These are phyloP conservation scores for Harlomillsia oculata DNA, from an alignment of 1,140 invertebrate genomes.

Conservation along the genomic window DNA sequence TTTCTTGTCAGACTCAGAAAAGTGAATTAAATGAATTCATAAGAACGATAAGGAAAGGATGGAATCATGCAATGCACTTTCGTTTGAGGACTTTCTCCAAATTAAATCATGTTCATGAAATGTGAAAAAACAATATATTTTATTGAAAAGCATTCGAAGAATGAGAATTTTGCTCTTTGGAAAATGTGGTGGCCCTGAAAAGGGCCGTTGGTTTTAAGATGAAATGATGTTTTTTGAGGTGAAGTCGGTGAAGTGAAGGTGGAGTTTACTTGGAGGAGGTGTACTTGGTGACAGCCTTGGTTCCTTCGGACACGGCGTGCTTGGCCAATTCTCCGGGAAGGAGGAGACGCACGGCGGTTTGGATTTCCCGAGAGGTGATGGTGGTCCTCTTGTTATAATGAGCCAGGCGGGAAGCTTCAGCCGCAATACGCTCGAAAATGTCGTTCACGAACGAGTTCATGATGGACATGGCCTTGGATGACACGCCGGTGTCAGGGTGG, in stretches of 20 bases:
- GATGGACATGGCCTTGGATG: constrained; percentile 51
- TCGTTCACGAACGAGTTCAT: constrained; percentile 59
- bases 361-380: constrained; percentile 43
- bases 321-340: constrained; percentile 54
- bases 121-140: too few relatives aligned
- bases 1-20: too few relatives aligned
- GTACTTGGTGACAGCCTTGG: constrained; percentile 52
- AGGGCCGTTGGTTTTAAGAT: constrained; percentile 38
- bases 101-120: too few relatives aligned
- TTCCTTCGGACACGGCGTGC: constrained; percentile 51
- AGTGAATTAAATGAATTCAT: too few relatives aligned
- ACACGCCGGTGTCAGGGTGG: constrained; percentile 59
- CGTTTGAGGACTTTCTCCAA: too few relatives aligned
- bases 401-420: constrained; percentile 56
- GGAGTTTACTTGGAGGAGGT: constrained; percentile 46
- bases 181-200: constrained; percentile 39
- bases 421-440: constrained; percentile 57
- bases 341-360: constrained; percentile 52
- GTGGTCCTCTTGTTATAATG: constrained; percentile 58
- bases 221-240: too few relatives aligned
- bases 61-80: too few relatives aligned
- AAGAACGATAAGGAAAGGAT: too few relatives aligned
- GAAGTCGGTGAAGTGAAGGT: background rate
- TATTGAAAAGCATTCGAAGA: too few relatives aligned
- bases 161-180: constrained; percentile 25